phyloP scores from a whole-genome alignment of 2,888 invertebrate species.

The Osmoderma eremita region DNA sequence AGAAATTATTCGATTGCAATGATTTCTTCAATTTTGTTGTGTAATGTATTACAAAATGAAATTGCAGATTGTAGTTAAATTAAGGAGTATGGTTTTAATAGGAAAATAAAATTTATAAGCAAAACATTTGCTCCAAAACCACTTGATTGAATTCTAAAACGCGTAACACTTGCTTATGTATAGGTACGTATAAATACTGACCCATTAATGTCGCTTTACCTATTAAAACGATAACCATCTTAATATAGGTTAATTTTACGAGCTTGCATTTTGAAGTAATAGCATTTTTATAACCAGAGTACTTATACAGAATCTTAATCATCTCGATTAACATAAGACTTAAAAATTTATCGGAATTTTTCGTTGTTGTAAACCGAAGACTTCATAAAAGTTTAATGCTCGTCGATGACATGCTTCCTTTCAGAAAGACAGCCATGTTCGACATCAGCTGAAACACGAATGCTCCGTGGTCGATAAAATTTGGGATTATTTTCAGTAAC shows the following conservation, averaged over 20 bases:
- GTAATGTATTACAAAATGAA: background rate
- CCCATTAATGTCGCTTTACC: background rate
- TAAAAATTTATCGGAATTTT: slow-evolving; percentile 9
- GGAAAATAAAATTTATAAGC: no score
- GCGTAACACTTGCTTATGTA: background rate
- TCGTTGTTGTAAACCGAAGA: slow-evolving; percentile 6
- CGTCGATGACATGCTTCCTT: background rate
- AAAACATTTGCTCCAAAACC: background rate
- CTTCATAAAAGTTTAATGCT: slow-evolving; percentile 7
- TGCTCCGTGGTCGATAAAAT: background rate
- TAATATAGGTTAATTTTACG: slow-evolving; percentile 8
- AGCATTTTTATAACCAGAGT: slow-evolving; percentile 11
- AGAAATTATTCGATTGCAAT: no score
- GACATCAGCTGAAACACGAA: background rate
- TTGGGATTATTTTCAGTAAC: background rate
- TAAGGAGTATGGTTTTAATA: no score
- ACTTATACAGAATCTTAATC: slow-evolving; percentile 10
- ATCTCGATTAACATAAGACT: slow-evolving; percentile 12
- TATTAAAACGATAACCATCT: slow-evolving; percentile 7
- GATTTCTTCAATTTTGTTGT: background rate
- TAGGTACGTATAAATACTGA: no score
- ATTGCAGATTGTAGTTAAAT: no score
- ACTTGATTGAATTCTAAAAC: background rate
- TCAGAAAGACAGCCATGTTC: background rate
- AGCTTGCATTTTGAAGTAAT: slow-evolving; percentile 12